Conservation (phyloP, 1,140 invertebrate genomes). For the Araneus ventricosus region DNA sequence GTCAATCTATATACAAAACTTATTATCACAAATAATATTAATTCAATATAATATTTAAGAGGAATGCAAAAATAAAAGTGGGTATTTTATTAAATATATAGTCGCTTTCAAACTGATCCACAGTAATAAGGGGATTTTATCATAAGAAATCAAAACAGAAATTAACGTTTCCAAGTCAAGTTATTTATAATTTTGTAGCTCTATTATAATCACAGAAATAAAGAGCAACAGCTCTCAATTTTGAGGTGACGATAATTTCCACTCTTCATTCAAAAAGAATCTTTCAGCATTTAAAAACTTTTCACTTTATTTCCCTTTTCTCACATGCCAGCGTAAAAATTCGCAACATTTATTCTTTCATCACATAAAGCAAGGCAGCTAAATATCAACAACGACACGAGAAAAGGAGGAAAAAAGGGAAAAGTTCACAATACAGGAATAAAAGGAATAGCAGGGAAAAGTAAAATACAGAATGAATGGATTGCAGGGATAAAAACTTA, state of each 20-base stretch:
- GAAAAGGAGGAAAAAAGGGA: not conserved
- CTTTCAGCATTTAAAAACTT: not conserved
- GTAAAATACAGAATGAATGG: slow-evolving; percentile 2
- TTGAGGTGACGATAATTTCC: not conserved
- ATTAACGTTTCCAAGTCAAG: too few species aligned
- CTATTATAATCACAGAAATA: too few species aligned
- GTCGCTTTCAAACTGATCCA: too few species aligned
- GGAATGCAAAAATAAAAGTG: too few species aligned
- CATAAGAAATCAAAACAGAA: too few species aligned
- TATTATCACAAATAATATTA: too few species aligned
- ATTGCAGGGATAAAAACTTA: not conserved
- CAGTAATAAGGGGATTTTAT: too few species aligned
- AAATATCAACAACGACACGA: not conserved
- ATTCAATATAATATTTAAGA: too few species aligned
- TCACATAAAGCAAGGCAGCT: not conserved
- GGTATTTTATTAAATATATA: too few species aligned
- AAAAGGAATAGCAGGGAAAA: not conserved
- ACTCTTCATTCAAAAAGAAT: not conserved
- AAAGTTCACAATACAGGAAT: not conserved
- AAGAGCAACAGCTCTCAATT: too few species aligned
- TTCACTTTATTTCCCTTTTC: not conserved
- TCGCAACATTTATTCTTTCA: not conserved
- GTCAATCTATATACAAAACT: too few species aligned
- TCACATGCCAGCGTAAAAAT: not conserved
- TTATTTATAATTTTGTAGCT: too few species aligned